A percentile compares a stretch with the other conserved stretches of the same genome.
Evolutionary conservation across 2,888 invertebrate genomes (phyloP).

Genomic region (Onchidella celtica): DNA sequence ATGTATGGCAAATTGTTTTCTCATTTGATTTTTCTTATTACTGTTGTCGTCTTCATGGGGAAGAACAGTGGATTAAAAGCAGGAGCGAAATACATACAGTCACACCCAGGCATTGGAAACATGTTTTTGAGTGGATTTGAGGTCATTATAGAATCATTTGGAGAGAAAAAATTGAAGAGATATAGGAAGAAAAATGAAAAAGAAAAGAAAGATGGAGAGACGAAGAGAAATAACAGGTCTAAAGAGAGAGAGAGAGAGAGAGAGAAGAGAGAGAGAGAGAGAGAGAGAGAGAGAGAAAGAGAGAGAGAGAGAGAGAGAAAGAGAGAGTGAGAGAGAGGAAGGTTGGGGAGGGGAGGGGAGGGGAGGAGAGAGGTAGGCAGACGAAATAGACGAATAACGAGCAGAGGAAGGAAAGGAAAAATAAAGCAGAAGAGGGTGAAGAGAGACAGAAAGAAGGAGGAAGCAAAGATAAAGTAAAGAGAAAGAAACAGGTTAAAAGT

Average conservation of each 20-base stretch:
- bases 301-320: slow-evolving; percentile 8
- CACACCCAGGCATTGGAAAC: too few species aligned
- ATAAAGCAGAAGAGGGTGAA: not conserved
- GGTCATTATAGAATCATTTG: too few species aligned
- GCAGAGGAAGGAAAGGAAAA: not conserved
- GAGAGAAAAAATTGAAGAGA: too few species aligned
- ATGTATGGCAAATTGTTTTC: too few species aligned
- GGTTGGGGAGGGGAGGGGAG: not conserved
- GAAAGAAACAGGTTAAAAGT: not conserved
- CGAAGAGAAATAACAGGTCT: not conserved
- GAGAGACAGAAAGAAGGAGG: not conserved
- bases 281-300: not conserved
- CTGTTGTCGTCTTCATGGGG: too few species aligned
- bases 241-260: not conserved
- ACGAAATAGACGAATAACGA: not conserved
- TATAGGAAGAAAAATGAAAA: not conserved
- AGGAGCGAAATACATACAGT: too few species aligned
- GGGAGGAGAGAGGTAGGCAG: not conserved
- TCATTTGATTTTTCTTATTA: too few species aligned
- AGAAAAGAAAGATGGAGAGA: not conserved
- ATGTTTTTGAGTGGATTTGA: too few species aligned
- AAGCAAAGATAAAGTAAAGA: slow-evolving; percentile 6
- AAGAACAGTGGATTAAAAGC: too few species aligned
- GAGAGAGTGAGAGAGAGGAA: slow-evolving; percentile 1
- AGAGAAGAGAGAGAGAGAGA: slow-evolving; percentile 2